Conservation (phyloP, 2,797 vertebrate species). For the Dallia pectoralis region DNA sequence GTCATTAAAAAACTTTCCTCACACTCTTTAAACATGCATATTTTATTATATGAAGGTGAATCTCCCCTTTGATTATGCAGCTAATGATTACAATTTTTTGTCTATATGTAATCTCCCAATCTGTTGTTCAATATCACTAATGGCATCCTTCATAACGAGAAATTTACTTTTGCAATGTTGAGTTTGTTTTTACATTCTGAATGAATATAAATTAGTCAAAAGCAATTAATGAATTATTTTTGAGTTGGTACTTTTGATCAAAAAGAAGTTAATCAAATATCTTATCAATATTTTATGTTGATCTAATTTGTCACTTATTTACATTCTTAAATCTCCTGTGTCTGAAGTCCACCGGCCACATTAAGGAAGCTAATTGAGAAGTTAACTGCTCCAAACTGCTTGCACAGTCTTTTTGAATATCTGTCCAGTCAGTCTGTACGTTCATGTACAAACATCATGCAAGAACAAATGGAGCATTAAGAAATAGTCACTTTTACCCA, state of each 20-base stretch:
- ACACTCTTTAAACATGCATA: too few relatives aligned
- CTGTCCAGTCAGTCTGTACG: conserved; percentile 33
- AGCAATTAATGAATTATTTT: conserved; percentile 72
- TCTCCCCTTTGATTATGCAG: too few relatives aligned
- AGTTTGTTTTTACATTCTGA: conserved; percentile 58
- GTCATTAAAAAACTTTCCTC: too few relatives aligned
- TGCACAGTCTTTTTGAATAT: conserved; percentile 65
- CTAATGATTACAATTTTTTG: background rate
- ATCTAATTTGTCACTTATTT: conserved; percentile 13
- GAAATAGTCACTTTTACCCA: too few relatives aligned
- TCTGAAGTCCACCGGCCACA: conserved; percentile 38
- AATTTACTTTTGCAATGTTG: conserved; percentile 54
- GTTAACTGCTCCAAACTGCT: conserved; percentile 25
- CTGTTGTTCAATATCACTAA: conserved; percentile 34
- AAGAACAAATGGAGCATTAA: background rate
- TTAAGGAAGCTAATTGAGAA: conserved; percentile 41
- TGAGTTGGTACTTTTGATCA: conserved; percentile 65
- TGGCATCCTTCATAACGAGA: conserved; percentile 38
- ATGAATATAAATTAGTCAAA: conserved; percentile 75
- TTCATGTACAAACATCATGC: conserved; percentile 34
- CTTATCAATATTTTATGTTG: conserved; percentile 8
- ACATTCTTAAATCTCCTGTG: conserved; percentile 8
- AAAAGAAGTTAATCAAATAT: conserved; percentile 43
- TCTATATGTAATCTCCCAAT: conserved; percentile 14
- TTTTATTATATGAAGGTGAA: too few relatives aligned